Base-by-base conservation (phyloP, 2,797 vertebrate species). In the Coregonus ussuriensis region DNA sequence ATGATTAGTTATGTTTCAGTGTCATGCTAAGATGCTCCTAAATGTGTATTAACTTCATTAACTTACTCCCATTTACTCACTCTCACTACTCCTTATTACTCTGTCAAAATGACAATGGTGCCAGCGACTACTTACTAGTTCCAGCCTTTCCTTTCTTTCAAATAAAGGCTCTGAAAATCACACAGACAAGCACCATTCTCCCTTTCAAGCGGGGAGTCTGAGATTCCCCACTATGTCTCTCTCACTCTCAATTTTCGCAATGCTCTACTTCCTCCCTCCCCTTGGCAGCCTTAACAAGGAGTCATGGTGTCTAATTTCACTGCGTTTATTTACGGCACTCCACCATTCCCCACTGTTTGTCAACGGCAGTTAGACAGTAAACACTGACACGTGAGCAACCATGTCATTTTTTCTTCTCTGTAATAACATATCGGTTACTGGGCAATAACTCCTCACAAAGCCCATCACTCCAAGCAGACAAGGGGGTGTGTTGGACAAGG, bases 371-470 rank as follows among this genome's bases (percentile, higher is more conserved):
- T 86, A 82, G 66, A 68, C 63, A 74, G 86, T 76, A 87, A 90
- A 90, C 86, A 85, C 74, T 66, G 70, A 81, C 80, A 4, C 84
- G 89, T 88, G 86, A 84, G 9, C 82, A 71, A 81, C 78, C 82
- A 89, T 63, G 29, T 82, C 41, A 87, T 89, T 88, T 87, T 68
- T 81, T 79, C 76, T 56, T 29, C 78, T 51, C 62, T 52, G n/a
- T 90, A 88, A 90, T 91, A 89, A 88, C 59, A 88, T 75, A 86
- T 90, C 81, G 74, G 72, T 84, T 76, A 83, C 84, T 74, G 84
- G 85, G 41, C 7, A 47, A 47, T 47, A 47, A 85, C 84, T 84
- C 86, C 79, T 67, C 84, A 77, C 75, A 77, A 77, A 77, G 71
- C 14, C 29, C 6, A 68, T 33, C 31, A 18, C 66, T 68, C 69